A percentile compares a stretch with the other conserved stretches of the same genome.
Evolutionary conservation across 2,888 invertebrate species (phyloP).

Genomic region (Platycheirus rosarum): DNA sequence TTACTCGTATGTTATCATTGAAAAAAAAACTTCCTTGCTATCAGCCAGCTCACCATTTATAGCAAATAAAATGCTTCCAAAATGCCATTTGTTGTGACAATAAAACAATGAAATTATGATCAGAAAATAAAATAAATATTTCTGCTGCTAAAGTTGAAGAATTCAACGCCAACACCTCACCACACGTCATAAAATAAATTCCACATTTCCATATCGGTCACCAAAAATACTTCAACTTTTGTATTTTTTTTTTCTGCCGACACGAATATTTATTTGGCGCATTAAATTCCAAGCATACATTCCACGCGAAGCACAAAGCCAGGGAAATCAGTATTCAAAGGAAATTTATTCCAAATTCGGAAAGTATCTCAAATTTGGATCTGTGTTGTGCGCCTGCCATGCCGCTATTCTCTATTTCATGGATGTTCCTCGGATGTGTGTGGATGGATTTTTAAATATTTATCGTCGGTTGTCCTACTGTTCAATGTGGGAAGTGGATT

Average conservation of each 20-base stretch:
- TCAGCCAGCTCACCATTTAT: no score
- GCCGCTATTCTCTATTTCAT: conserved; percentile 1
- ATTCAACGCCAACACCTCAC: conserved; percentile 27
- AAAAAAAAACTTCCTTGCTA: no score
- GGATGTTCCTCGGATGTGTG: conserved; percentile 15
- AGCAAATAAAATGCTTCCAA: no score
- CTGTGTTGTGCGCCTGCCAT: neutral
- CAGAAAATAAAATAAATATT: no score
- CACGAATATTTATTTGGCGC: conserved; percentile 10
- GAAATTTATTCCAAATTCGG: conserved; percentile 49
- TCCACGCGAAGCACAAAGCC: neutral
- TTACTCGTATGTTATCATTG: no score
- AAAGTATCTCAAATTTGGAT: conserved; percentile 55
- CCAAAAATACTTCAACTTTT: conserved; percentile 4
- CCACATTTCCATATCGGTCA: conserved; percentile 9
- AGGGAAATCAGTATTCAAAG: conserved; percentile 28
- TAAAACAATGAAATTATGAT: no score
- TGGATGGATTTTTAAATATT: conserved; percentile 40
- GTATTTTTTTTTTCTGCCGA: neutral
- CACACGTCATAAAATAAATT: conserved; percentile 6
- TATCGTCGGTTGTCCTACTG: neutral
- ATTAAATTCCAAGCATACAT: conserved; percentile 22
- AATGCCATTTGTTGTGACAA: no score
- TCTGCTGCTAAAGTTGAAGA: conserved; percentile 15
- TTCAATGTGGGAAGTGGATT: conserved; percentile 36